Percentiles rank a stretch among this genome's conserved stretches.
Evolutionary conservation across 2,888 invertebrate genomes (phyloP).

Genomic region (Teinopalpus imperialis): DNA sequence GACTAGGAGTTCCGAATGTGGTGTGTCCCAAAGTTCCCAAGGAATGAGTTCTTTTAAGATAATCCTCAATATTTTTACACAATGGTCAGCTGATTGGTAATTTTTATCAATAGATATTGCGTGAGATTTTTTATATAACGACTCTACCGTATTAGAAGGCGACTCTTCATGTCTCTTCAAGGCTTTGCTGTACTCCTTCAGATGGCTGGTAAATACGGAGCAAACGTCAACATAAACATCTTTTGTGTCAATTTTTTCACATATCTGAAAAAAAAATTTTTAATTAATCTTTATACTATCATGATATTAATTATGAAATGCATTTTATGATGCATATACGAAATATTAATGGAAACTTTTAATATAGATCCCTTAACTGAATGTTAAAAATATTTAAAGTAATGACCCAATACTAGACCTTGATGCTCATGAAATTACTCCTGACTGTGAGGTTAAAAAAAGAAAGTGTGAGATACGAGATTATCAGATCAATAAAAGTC

Average conservation of each 20-base stretch:
- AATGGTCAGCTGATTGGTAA: conserved; percentile 77
- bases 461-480: too few species aligned
- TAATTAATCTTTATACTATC: too few species aligned
- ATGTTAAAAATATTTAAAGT: too few species aligned
- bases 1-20: conserved; percentile 83
- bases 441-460: too few species aligned
- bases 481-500: too few species aligned
- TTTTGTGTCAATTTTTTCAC: conserved; percentile 70
- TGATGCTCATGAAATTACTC: too few species aligned
- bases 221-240: conserved; percentile 69
- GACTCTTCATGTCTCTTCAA: conserved; percentile 80
- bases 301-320: too few species aligned
- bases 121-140: conserved; percentile 73
- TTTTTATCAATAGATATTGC: conserved; percentile 59
- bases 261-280: conserved; percentile 55
- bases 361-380: too few species aligned
- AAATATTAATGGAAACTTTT: too few species aligned
- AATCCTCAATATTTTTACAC: conserved; percentile 80
- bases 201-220: conserved; percentile 81
- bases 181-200: conserved; percentile 84
- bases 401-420: too few species aligned
- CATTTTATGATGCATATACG: too few species aligned
- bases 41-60: conserved; percentile 84
- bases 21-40: conserved; percentile 86
- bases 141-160: conserved; percentile 61